phyloP scores from a whole-genome alignment of 2,888 invertebrate species.

The Apantesis nais region DNA sequence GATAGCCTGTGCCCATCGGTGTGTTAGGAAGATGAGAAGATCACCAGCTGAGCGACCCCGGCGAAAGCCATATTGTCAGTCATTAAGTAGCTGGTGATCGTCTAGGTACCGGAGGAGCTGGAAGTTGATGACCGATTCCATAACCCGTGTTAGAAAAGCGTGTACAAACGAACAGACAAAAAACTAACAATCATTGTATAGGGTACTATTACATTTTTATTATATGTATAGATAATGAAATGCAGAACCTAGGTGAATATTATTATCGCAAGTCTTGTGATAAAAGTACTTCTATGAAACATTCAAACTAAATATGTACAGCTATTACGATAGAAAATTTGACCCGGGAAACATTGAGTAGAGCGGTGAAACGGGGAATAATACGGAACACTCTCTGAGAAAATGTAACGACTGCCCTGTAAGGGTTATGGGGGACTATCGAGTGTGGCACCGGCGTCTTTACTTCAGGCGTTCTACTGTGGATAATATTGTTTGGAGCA shows the following conservation, averaged over 20 bases:
- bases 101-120: no score
- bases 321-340: slow-evolving; percentile 28
- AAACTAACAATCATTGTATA: no score
- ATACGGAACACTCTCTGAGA: slow-evolving; percentile 24
- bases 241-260: neutral
- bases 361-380: slow-evolving; percentile 25
- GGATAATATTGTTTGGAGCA: slow-evolving; percentile 10
- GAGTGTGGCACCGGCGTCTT: slow-evolving; percentile 17
- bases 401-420: slow-evolving; percentile 37
- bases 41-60: no score
- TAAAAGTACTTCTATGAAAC: slow-evolving; percentile 3
- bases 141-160: no score
- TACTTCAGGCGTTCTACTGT: slow-evolving; percentile 15
- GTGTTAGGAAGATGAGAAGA: no score
- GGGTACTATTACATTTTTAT: no score
- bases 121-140: no score
- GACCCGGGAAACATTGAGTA: slow-evolving; percentile 29
- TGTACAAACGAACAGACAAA: no score
- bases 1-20: no score
- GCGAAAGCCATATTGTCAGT: no score
- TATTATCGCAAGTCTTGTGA: neutral
- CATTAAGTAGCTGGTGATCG: no score
- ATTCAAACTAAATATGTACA: slow-evolving; percentile 11
- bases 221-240: neutral
- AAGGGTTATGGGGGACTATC: slow-evolving; percentile 30